Evolutionary conservation across 2,113 vertebrate genomes (phyloP).

Genomic region (Hymenochirus boettgeri): DNA sequence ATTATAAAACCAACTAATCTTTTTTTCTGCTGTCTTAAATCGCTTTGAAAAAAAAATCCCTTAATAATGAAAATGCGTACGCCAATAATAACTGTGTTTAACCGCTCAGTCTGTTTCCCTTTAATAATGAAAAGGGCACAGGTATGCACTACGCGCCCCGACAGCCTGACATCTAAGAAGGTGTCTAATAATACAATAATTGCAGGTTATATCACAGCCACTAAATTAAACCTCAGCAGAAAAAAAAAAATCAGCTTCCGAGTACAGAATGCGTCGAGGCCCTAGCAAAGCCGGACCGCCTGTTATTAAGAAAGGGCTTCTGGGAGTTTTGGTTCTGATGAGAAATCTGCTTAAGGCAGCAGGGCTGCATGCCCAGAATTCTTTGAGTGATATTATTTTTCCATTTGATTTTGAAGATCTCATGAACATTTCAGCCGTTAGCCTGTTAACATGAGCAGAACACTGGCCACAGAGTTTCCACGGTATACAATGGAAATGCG

Average conservation of each 20-base stretch:
- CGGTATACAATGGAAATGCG: neutral
- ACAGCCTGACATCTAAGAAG: neutral
- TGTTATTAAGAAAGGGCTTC: slow-evolving; percentile 22
- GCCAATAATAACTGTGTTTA: neutral
- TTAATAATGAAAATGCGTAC: neutral
- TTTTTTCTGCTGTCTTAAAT: neutral
- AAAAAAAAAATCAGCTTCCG: neutral
- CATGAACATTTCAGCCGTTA: neutral
- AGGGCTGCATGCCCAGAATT: slow-evolving; percentile 8
- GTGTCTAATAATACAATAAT: neutral
- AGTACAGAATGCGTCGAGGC: slow-evolving; percentile 10
- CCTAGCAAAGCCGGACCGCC: slow-evolving; percentile 17
- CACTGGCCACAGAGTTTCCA: neutral
- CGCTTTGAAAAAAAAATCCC: neutral
- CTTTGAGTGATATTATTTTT: slow-evolving; percentile 10
- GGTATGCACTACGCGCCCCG: neutral
- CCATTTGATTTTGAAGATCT: no score
- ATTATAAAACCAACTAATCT: neutral
- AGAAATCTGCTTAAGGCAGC: slow-evolving; percentile 24
- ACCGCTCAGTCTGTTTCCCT: neutral
- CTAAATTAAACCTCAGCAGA: slow-evolving; percentile 23
- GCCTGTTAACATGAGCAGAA: neutral
- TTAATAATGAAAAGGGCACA: slow-evolving; percentile 3
- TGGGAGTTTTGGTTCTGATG: slow-evolving; percentile 26
- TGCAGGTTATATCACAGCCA: slow-evolving; percentile 8